These are phyloP conservation scores for Silurus glanis DNA, from an alignment of 2,113 vertebrate species.

Conservation along the genomic window DNA sequence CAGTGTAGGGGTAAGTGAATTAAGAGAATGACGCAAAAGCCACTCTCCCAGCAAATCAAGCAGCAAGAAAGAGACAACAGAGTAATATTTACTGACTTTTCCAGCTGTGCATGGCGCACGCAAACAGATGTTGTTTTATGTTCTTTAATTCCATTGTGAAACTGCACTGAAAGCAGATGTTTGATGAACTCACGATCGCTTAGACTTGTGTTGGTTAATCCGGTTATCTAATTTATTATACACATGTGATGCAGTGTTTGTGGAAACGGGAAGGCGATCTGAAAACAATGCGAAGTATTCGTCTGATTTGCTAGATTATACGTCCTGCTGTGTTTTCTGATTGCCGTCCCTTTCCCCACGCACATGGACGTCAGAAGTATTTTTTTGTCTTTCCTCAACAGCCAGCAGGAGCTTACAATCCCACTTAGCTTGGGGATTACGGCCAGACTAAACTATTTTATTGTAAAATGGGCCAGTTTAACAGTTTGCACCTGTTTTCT, in stretches of 20 bases:
- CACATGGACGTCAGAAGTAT: neutral
- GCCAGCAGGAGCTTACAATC: neutral
- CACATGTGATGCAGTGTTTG: neutral
- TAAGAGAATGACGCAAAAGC: neutral
- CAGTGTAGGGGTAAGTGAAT: neutral
- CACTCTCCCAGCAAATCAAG: constrained; percentile 2
- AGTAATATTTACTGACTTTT: neutral
- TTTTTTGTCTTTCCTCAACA: neutral
- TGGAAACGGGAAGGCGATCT: neutral
- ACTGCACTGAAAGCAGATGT: constrained; percentile 6
- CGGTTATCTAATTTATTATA: neutral
- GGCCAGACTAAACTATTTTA: neutral
- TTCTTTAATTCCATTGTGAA: neutral
- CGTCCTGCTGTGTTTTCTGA: neutral
- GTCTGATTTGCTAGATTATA: neutral
- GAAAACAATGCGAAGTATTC: constrained; percentile 7
- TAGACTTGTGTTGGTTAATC: neutral
- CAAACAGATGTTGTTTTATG: constrained; percentile 10
- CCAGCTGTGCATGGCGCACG: neutral
- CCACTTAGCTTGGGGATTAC: neutral
- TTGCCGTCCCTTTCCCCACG: neutral
- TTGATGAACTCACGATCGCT: neutral
- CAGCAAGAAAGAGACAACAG: neutral
- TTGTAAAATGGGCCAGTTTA: neutral
- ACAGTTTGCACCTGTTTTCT: constrained; percentile 9